Conservation (phyloP, 2,797 vertebrate species). For the Halcyon leucocephala region DNA sequence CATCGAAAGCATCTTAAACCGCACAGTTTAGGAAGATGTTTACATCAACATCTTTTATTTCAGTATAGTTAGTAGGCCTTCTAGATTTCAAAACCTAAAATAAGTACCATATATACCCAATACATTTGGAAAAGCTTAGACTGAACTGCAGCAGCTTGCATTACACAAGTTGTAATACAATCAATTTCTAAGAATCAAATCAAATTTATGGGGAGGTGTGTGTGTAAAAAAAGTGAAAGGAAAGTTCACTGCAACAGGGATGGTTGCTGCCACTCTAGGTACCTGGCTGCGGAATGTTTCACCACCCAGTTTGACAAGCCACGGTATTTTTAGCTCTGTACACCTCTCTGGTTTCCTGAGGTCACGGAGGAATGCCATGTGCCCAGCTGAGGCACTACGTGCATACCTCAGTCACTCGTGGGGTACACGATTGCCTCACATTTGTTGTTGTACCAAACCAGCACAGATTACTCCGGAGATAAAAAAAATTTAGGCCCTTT, state of each 20-base stretch:
- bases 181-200: not conserved
- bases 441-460: not conserved
- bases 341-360: not conserved
- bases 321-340: constrained; percentile 21
- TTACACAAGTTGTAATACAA: not conserved
- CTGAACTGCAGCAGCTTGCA: not conserved
- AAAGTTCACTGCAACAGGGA: not conserved
- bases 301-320: not conserved
- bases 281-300: not conserved
- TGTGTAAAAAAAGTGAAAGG: too few species aligned
- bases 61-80: not conserved
- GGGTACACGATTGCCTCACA: not conserved
- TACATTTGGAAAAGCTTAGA: not conserved
- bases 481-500: not conserved
- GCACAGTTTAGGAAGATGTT: not conserved
- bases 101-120: not conserved
- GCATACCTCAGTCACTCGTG: not conserved
- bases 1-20: not conserved
- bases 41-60: not conserved
- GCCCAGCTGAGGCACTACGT: not conserved
- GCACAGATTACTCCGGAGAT: not conserved
- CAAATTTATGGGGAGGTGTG: not conserved
- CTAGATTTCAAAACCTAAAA: not conserved
- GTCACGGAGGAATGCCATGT: not conserved
- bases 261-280: not conserved